Conservation (phyloP, 1,140 invertebrate genomes). For the Cryptotermes secundus region DNA sequence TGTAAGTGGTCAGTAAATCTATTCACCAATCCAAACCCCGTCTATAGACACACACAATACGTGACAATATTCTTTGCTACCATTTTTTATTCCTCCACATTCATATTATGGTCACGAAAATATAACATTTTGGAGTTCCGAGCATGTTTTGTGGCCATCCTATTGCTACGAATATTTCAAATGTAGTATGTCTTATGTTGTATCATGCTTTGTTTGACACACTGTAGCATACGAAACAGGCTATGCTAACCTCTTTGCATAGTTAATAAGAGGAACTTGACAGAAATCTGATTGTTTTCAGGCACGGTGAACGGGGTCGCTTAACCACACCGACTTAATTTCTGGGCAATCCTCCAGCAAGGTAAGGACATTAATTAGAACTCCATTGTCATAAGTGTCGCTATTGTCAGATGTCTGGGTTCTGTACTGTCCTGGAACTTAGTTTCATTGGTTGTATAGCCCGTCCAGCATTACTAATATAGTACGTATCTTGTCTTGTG, state of each 20-base stretch:
- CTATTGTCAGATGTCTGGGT: neutral
- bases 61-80: too few species aligned
- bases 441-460: neutral
- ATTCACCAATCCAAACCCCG: too few species aligned
- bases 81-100: too few species aligned
- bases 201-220: neutral
- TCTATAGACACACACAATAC: too few species aligned
- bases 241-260: neutral
- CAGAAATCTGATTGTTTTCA: neutral
- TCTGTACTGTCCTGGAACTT: neutral
- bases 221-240: neutral
- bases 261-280: neutral
- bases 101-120: too few species aligned
- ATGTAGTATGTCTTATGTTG: neutral
- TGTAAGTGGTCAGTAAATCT: too few species aligned
- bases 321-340: neutral
- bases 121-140: too few species aligned
- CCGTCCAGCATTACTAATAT: too few species aligned
- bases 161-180: too few species aligned
- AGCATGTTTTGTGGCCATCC: too few species aligned
- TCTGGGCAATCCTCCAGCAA: neutral
- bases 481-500: too few species aligned
- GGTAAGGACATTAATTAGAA: neutral
- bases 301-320: neutral
- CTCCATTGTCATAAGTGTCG: neutral